Percentiles rank a stretch among this genome's conserved stretches.
phyloP scores from a whole-genome alignment of 2,888 invertebrate species.

The Priocnemis perturbator region DNA sequence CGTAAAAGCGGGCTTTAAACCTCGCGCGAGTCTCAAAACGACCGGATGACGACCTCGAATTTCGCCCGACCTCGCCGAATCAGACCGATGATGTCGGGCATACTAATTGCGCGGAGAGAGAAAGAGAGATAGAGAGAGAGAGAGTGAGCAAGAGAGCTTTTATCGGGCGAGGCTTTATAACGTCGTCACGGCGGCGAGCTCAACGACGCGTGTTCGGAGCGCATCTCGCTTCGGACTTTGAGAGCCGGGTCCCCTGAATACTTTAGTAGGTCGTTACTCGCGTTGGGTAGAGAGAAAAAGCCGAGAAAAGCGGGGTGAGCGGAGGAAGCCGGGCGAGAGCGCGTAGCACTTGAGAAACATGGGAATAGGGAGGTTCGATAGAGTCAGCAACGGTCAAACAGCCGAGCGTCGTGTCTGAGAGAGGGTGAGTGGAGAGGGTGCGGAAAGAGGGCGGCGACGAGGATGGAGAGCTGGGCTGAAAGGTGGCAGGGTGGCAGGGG shows the following conservation, averaged over 20 bases:
- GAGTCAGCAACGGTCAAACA: slow-evolving; percentile 53
- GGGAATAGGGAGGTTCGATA: slow-evolving; percentile 48
- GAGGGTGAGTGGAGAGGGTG: slow-evolving; percentile 15
- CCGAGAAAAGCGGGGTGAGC: background rate
- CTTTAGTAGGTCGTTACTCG: slow-evolving; percentile 1
- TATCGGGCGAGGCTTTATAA: background rate
- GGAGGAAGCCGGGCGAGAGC: slow-evolving; percentile 21
- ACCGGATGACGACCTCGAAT: background rate
- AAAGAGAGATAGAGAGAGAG: background rate
- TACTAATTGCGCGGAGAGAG: background rate
- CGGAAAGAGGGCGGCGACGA: slow-evolving; percentile 5
- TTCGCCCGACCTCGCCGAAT: background rate
- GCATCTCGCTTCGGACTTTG: slow-evolving; percentile 11
- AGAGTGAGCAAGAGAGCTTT: background rate
- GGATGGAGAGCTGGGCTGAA: slow-evolving; percentile 21
- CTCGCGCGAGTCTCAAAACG: background rate
- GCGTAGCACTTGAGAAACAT: slow-evolving; percentile 32
- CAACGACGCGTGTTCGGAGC: slow-evolving; percentile 10
- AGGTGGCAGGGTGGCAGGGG: background rate
- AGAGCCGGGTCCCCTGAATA: slow-evolving; percentile 16
- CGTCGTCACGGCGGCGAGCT: too few species aligned
- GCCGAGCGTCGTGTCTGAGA: slow-evolving; percentile 15
- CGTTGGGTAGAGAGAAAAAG: slow-evolving; percentile 16
- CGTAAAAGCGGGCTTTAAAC: background rate
- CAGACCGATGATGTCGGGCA: background rate